Evolutionary conservation across 2,797 vertebrate genomes (phyloP), one percentile per base, ranked within the genome.

Genomic region (Enteromius treurensis): DNA sequence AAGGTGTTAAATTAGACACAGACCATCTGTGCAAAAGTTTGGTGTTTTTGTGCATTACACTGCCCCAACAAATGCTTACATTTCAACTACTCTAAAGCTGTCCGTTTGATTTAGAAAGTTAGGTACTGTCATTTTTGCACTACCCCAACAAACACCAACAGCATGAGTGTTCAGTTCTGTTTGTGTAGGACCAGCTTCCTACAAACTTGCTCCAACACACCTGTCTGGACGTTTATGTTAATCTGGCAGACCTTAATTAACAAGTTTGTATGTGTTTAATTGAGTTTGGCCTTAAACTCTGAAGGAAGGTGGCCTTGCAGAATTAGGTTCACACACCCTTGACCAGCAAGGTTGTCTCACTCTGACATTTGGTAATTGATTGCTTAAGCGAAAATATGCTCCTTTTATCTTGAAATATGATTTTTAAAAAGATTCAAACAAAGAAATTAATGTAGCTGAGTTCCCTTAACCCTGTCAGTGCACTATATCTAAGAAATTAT

Each of bases 21-120:
- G 65, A 69, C 49, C 65, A 82, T 77, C 81, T 68, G 73, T 47
- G 23, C 37, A 68, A 68, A 69, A 68, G 62, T 82, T 82, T 60
- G n/a, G 29, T 68, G 21, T 55, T 26, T 58, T 67, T 62, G 32
- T 68, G 11, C 42, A 67, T 55, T 60, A 65, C 40, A 68, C 60
- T 78, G 5, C 11, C 29, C 23, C 32, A 79, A 37, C 32, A 51
- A 67, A 79, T 67, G 17, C 3, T 13, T 67, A 49, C 19, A 79
- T 37, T 67, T 67, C 70, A 74, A 34, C 47, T 4, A 53, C 34
- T 34, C 11, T 49, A 51, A 65, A 51, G 23, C 32, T 64, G 15
- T 45, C 42, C n/a, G 70, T 23, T 69, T n/a, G 37, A 45, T 45
- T 45, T 70, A 70, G 40, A 70, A 45, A n/a, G 37, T 42, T 70